Conservation (phyloP, 2,888 invertebrate genomes). For the Drosophila niveifrons region DNA sequence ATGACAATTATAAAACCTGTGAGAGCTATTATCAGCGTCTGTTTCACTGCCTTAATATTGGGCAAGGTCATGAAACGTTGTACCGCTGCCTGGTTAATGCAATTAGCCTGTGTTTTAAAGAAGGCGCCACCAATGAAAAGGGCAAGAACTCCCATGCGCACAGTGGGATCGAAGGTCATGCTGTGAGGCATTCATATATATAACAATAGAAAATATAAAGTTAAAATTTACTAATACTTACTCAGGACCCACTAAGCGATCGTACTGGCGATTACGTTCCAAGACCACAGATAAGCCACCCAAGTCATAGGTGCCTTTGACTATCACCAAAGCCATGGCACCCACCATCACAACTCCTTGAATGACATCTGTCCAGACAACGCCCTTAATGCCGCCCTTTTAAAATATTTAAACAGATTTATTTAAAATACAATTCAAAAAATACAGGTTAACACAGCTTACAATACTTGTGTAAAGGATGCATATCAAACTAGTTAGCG, state of each 20-base stretch:
- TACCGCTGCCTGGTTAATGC: conserved; percentile 93
- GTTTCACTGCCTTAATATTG: conserved; percentile 88
- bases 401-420: background rate
- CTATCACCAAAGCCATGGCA: conserved; percentile 89
- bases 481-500: conserved; percentile 90
- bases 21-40: conserved; percentile 89
- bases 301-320: conserved; percentile 90
- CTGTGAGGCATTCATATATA: conserved; percentile 85
- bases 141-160: conserved; percentile 92
- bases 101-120: conserved; percentile 90
- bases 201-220: background rate
- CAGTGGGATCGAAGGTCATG: conserved; percentile 91
- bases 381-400: conserved; percentile 92
- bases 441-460: conserved; percentile 85
- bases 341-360: conserved; percentile 91
- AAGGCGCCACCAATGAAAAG: conserved; percentile 90
- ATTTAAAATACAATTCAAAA: too few species aligned
- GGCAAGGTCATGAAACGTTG: conserved; percentile 92
- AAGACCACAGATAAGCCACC: conserved; percentile 89
- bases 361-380: conserved; percentile 93
- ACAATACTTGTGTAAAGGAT: conserved; percentile 96
- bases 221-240: conserved; percentile 82
- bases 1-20: conserved; percentile 88
- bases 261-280: conserved; percentile 89
- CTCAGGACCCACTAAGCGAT: conserved; percentile 89